Base-by-base conservation (phyloP, 2,797 vertebrate genomes). In the Poeciliopsis presidionis region DNA sequence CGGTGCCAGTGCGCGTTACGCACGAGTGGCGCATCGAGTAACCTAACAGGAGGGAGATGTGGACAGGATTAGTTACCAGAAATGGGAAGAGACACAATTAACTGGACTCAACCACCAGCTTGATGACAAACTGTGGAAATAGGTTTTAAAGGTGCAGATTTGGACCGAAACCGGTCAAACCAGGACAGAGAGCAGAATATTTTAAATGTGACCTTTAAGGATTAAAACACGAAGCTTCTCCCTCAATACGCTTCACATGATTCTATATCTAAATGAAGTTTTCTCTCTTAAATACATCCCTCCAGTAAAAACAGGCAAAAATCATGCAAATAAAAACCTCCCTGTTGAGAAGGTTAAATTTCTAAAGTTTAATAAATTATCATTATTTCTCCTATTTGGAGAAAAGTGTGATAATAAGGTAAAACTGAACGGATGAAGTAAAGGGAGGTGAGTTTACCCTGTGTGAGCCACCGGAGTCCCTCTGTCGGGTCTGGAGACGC, bases 41-140 rank as follows among this genome's bases (percentile, higher is more conserved):
- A 81, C 67, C 89, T 90, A 77, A 84, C 51, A 76, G 57, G 47
- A 83, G 33, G 82, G 57, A 84, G 43, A 85, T 0, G 71, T 65
- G 61, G 25, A 72, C 49, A 55, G 20, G 28, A 7, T 87, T 70
- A 85, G 70, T 45, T 14, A 20, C 49, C 46, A 45, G 25, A 2
- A 45, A n/a, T 69, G 41, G 22, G 20, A 22, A 70, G 67, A 70
- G 25, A 70, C 2, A 28, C 25, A 70, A 28, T 70, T 16, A 43
- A 43, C 39, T 5, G 8, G 41, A 70, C 6, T 16, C 43, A 70
- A 16, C 67, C 16, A 47, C 13, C 28, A 1, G n/a, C 4, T 3
- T 30, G 47, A 28, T n/a, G 2, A 36, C 11, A 51, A n/a, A 51
- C 28, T 22, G 71, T 47, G 18, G 3, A 49, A 53, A 39, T 4